Evolutionary conservation across 92 coral and sea anemone genomes (phyloP).

Genomic region (Paramuricea clavata): DNA sequence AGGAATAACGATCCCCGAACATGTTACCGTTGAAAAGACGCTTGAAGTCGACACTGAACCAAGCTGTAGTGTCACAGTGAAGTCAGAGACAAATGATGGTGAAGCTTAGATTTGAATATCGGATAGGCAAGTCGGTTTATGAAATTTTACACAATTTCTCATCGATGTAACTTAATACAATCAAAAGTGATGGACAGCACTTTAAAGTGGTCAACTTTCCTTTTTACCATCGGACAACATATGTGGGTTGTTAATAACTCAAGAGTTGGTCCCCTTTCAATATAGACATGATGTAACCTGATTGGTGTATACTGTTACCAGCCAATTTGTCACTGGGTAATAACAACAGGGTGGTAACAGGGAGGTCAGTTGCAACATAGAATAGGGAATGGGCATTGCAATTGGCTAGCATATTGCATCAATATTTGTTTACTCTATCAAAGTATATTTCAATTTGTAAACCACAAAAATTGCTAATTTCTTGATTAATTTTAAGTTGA

Average conservation of each 20-base stretch:
- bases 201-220: background rate
- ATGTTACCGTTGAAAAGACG: conserved; percentile 82
- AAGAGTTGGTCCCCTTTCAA: background rate
- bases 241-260: background rate
- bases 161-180: background rate
- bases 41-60: conserved; percentile 46
- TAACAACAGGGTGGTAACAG: too few species aligned
- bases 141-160: background rate
- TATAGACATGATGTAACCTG: background rate
- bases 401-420: background rate
- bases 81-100: conserved; percentile 28
- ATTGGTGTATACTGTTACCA: background rate
- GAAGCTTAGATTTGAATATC: background rate
- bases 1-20: conserved; percentile 76
- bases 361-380: background rate
- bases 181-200: background rate
- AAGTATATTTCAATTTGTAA: too few species aligned
- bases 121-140: background rate
- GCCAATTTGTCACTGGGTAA: background rate
- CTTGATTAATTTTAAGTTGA: too few species aligned
- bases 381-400: background rate
- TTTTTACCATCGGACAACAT: background rate
- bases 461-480: too few species aligned
- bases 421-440: too few species aligned
- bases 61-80: conserved; percentile 22